phyloP scores from a whole-genome alignment of 2,113 vertebrate genomes.

The Poicephalus gulielmi region DNA sequence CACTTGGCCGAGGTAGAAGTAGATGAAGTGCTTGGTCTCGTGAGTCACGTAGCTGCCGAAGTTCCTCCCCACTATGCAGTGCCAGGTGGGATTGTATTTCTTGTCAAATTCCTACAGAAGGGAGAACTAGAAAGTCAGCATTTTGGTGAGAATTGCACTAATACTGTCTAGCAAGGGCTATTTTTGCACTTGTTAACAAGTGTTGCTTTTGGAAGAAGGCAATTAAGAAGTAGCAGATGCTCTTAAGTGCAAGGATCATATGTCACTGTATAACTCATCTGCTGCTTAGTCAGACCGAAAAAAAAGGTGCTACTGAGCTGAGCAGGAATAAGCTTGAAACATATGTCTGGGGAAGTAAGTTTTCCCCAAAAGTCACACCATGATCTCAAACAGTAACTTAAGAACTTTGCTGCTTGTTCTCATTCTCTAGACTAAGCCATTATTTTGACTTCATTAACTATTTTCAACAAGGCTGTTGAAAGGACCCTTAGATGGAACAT shows the following conservation, averaged over 20 bases:
- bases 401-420: neutral
- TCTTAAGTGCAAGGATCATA: slow-evolving; percentile 17
- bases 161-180: neutral
- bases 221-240: slow-evolving; percentile 27
- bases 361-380: neutral
- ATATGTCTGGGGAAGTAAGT: neutral
- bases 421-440: neutral
- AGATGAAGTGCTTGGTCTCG: slow-evolving; percentile 99
- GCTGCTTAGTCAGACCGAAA: neutral
- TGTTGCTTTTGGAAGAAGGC: neutral
- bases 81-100: slow-evolving; percentile 98
- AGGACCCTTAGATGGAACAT: neutral
- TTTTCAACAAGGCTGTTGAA: neutral
- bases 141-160: neutral
- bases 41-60: slow-evolving; percentile 99
- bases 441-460: neutral
- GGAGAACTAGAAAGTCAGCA: neutral
- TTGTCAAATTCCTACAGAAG: slow-evolving; percentile 93
- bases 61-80: slow-evolving; percentile 98
- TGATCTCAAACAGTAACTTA: neutral
- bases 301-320: neutral
- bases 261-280: neutral
- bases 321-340: neutral
- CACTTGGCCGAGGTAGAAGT: slow-evolving; percentile 98
- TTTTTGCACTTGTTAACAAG: slow-evolving; percentile 9